Evolutionary conservation across 2,113 vertebrate genomes (phyloP), one percentile per base, ranked within the genome.

Genomic region (Takifugu flavidus): DNA sequence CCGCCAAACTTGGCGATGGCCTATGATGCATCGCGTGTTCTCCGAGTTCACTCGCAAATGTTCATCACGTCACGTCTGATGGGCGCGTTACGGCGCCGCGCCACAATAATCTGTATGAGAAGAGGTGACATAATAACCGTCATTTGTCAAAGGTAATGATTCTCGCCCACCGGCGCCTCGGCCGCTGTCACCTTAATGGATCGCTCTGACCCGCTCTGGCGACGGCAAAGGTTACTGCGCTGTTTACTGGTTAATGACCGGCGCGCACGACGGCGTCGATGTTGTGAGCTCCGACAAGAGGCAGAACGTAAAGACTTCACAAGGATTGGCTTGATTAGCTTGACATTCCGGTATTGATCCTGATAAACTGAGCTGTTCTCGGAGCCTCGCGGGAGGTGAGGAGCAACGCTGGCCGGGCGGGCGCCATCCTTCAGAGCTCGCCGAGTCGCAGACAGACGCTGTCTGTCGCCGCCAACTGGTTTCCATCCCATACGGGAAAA

Each of bases 91-190:
- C 25, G 42, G 43, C 49, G 62, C 59, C n/a, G 0, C 61, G 34
- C 50, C 46, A 2, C 59, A 70, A 70, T 59, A 64, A 74, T 70
- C 73, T 0, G 60, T 72, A 63, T 78, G 75, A 82, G 79, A 20
- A 20, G 70, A 64, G 72, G 60, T 82, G 79, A 77, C 61, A 61
- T 78, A 73, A 84, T 73, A 82, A 78, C 39, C 42, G n/a, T 47
- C 71, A 68, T 82, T 73, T 46, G 69, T 82, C 82, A 80, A 4
- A 49, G 74, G 49, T 82, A 82, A 84, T 42, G 82, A 77, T 64
- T 82, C 71, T 55, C 55, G 76, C 76, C 28, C 10, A 57, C 74
- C 80, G 61, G 39, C 25, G 70, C 62, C 72, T 50, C 25, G 0
- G 49, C 62, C 0, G 45, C 70, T 58, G 75, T 79, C 78, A 31